A percentile compares a stretch with the other conserved stretches of the same genome.
These are phyloP conservation scores for Sitodiplosis mosellana DNA, from an alignment of 1,140 invertebrate genomes.

Conservation along the genomic window DNA sequence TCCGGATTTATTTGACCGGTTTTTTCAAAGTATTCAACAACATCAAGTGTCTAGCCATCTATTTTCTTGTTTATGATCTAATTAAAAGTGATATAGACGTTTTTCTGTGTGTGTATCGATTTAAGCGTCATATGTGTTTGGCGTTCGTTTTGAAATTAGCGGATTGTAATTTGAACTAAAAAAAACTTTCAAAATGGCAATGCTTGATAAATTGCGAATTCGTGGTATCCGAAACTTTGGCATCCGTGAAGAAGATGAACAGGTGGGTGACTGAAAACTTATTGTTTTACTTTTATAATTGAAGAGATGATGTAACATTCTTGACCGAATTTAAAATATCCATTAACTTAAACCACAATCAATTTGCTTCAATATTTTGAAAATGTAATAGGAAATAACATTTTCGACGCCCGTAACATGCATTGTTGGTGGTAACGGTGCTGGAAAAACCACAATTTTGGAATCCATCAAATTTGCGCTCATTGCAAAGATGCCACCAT, in stretches of 20 bases:
- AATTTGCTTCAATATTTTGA: background rate
- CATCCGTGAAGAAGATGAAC: constrained; percentile 47
- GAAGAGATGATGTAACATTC: too few relatives aligned
- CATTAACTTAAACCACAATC: background rate
- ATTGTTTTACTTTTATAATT: background rate
- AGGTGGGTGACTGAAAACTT: constrained; percentile 25
- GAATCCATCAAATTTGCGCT: constrained; percentile 83
- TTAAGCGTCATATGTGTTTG: too few relatives aligned
- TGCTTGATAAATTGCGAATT: constrained; percentile 41
- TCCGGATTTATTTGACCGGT: too few relatives aligned
- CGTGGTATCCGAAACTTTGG: constrained; percentile 81
- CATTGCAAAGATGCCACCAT: constrained; percentile 75
- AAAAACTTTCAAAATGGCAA: constrained; percentile 35
- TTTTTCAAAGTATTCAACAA: too few relatives aligned
- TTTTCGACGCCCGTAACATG: constrained; percentile 83
- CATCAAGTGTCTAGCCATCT: too few relatives aligned
- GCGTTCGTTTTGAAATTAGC: too few relatives aligned
- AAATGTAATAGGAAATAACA: constrained; percentile 31
- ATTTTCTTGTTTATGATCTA: too few relatives aligned
- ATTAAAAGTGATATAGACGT: too few relatives aligned
- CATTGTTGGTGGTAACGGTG: constrained; percentile 93
- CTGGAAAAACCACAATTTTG: constrained; percentile 96
- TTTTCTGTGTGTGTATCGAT: too few relatives aligned
- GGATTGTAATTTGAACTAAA: background rate
- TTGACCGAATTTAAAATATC: too few relatives aligned